Conservation (phyloP, 2,113 vertebrate genomes). For the Bothrops jararaca region DNA sequence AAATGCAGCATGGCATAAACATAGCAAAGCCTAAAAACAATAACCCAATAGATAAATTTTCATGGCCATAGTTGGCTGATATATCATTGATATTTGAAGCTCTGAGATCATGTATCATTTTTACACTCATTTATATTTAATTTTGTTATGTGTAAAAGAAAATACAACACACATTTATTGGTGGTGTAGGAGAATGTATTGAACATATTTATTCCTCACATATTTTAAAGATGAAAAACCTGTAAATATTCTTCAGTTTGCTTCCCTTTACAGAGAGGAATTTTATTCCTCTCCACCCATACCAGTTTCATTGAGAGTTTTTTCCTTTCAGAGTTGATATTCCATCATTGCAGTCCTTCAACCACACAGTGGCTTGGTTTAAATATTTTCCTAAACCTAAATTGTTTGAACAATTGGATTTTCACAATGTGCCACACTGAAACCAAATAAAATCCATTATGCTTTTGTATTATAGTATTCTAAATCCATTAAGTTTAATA, state of each 20-base stretch:
- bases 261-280: neutral
- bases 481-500: neutral
- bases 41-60: neutral
- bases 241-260: neutral
- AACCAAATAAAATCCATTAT: neutral
- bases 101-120: neutral
- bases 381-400: neutral
- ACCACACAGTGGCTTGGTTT: neutral
- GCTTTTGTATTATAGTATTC: too few species aligned
- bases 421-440: neutral
- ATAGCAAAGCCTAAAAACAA: neutral
- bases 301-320: neutral
- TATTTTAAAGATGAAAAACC: neutral
- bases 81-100: neutral
- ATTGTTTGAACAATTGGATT: neutral
- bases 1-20: neutral
- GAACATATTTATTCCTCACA: neutral
- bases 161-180: constrained; percentile 28
- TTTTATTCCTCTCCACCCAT: neutral
- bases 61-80: neutral
- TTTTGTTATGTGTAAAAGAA: constrained; percentile 12
- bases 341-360: neutral
- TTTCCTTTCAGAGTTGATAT: neutral
- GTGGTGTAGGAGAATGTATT: neutral
- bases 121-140: neutral